Percentiles rank a stretch among this genome's conserved stretches.
Evolutionary conservation across 1,140 invertebrate species (phyloP).

Genomic region (Drosophila trapezifrons): DNA sequence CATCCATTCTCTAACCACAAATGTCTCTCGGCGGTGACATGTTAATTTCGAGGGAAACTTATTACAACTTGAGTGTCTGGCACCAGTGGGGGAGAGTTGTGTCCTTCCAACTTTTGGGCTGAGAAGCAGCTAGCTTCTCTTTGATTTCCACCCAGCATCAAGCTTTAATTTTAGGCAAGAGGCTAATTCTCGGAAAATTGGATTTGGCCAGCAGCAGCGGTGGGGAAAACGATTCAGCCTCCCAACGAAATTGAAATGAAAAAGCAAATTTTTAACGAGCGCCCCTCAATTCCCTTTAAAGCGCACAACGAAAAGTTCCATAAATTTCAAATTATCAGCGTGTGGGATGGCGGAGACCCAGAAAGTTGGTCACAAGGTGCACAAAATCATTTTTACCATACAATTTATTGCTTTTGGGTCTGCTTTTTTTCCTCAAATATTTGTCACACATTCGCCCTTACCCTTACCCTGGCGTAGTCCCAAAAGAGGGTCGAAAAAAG

Average conservation of each 20-base stretch:
- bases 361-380: constrained; percentile 52
- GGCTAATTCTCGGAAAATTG: constrained; percentile 74
- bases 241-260: constrained; percentile 6
- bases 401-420: constrained; percentile 80
- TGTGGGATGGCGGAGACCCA: background rate
- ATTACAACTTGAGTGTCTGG: constrained; percentile 57
- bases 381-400: constrained; percentile 80
- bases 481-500: constrained; percentile 57
- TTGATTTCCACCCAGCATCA: constrained; percentile 62
- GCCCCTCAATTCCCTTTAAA: constrained; percentile 20
- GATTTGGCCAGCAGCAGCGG: constrained; percentile 22
- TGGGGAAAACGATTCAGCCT: background rate
- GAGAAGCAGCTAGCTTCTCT: constrained; percentile 27
- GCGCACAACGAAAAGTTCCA: constrained; percentile 44
- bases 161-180: constrained; percentile 68
- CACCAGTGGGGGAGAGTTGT: constrained; percentile 4
- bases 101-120: background rate
- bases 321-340: constrained; percentile 68
- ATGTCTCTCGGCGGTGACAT: constrained; percentile 78
- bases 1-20: constrained; percentile 52
- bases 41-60: constrained; percentile 76
- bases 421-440: constrained; percentile 62
- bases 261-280: constrained; percentile 11
- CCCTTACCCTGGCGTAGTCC: constrained; percentile 10
- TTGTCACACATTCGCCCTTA: constrained; percentile 54